A percentile compares a stretch with the other conserved stretches of the same genome.
Evolutionary conservation across 2,888 invertebrate species (phyloP).

Genomic region (Orthosia gracilis): DNA sequence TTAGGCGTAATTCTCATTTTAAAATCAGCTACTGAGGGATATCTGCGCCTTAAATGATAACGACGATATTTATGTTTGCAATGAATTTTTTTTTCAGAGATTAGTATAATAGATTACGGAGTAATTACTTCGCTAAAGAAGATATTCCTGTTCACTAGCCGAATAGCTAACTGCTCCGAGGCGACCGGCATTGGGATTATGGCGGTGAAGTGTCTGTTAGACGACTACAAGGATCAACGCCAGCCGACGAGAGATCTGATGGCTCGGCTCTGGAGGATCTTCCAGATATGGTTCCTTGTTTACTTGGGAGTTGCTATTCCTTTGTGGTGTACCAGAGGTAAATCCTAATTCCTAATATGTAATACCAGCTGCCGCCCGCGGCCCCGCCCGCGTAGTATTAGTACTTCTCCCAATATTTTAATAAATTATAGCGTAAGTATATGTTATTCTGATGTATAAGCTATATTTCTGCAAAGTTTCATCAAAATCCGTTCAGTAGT

Average conservation of each 20-base stretch:
- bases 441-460: too few relatives aligned
- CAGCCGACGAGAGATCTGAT: slow-evolving; percentile 54
- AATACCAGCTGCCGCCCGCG: too few relatives aligned
- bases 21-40: too few relatives aligned
- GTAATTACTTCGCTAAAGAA: slow-evolving; percentile 45
- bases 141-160: slow-evolving; percentile 34
- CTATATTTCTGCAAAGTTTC: too few relatives aligned
- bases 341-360: slow-evolving; percentile 4
- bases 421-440: too few relatives aligned
- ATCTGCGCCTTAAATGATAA: too few relatives aligned
- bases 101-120: slow-evolving; percentile 28
- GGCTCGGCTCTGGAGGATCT: slow-evolving; percentile 70
- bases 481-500: too few relatives aligned
- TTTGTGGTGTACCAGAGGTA: slow-evolving; percentile 84
- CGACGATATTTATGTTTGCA: not conserved
- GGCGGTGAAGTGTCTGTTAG: slow-evolving; percentile 67
- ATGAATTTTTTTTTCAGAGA: not conserved
- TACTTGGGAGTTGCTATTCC: slow-evolving; percentile 81
- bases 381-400: too few relatives aligned
- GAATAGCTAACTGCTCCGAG: slow-evolving; percentile 73
- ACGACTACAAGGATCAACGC: slow-evolving; percentile 62
- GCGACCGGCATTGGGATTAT: slow-evolving; percentile 81
- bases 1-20: too few relatives aligned
- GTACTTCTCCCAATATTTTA: too few relatives aligned
- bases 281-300: slow-evolving; percentile 77